Base-by-base conservation (phyloP, 2,797 vertebrate species). In the Megalops cyprinoides region DNA sequence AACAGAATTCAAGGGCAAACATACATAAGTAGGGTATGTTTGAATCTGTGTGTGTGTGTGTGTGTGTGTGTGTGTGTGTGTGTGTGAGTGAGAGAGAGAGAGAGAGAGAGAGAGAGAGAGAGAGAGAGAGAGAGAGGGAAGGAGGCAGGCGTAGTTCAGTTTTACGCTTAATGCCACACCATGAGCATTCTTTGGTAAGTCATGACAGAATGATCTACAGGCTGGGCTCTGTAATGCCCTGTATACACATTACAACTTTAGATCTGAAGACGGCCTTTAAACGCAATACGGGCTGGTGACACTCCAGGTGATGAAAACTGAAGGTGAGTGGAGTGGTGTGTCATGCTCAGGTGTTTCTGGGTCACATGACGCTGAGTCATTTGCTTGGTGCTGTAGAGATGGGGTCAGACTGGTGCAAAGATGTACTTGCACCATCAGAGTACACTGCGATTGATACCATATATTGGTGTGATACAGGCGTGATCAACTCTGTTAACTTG, bases 151-250 rank as follows among this genome's bases (percentile, higher is more conserved):
- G 12, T 5, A 9, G n/a, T n/a, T 58, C 23, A n/a, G 55, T 58
- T 51, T 76, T 76, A 49, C 14, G 46, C 31, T 34, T 31, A 76
- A 48, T 53, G 74, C 74, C 48, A 31, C 48, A 31, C 74, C 48
- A 42, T 39, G 31, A 25, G n/a, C 23, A 46, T 53, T 76, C 74
- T 51, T 76, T 76, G 49, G 10, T 20, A 12, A 76, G 31, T 76
- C 18, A 14, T 25, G 23, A 20, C 42, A 23, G 39, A 73, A 44
- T 37, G 34, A 9, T 28, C 0, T 53, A 7, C 46, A 53, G 74
- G n/a, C n/a, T n/a, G n/a, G n/a, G n/a, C n/a, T n/a, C n/a, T n/a
- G n/a, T n/a, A n/a, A n/a, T n/a, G n/a, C n/a, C n/a, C n/a, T n/a
- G n/a, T n/a, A n/a, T n/a, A n/a, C n/a, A n/a, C n/a, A n/a, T n/a